Evolutionary conservation across 2,888 invertebrate species (phyloP), one percentile per base, ranked within the genome.

Genomic region (Salticus scenicus): DNA sequence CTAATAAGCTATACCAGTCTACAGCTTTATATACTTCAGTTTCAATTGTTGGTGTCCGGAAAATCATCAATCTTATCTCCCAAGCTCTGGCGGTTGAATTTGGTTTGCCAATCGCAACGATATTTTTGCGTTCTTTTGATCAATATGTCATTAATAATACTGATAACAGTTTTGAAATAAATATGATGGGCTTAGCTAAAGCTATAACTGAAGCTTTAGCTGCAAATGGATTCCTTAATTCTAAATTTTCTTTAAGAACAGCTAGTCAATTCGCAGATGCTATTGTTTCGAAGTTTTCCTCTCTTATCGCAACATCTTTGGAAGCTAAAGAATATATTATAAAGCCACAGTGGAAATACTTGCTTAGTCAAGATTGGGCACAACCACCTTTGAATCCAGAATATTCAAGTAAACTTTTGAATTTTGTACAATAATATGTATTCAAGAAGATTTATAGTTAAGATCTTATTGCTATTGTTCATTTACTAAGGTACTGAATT

Each of bases 61-160:
- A 83, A 57, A 77, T 83, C 1, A 51, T 69, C 5, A 77, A 83
- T 42, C 27, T 83, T 1, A 77, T 83, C 20, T 67, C 72, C 1
- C 83, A 83, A 41, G 57, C 76, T n/a, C 71, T 83, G 12, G 83
- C 83, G 1, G 66, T 51, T 5, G 76, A 73, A 24, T 83, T 83
- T 30, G 83, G 83, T 8, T 77, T 83, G 14, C 37, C 33, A 57
- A 31, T 47, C 14, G 77, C 83, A 2, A 27, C 83, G 8, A 66
- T 67, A 28, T 83, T 72, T 20, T 20, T 77, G 2, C 33, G 64
- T 7, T 20, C 77, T 17, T 83, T 72, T 20, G 57, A 72, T 12
- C n/a, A 47, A 0, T 64, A 24, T 14, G 28, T 66, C 5, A 57
- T 72, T 17, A 73, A 73, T 17, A 57, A 24, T 51, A 30, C 70